Base-by-base conservation (phyloP, 2,113 vertebrate species). In the Phainopepla nitens region DNA sequence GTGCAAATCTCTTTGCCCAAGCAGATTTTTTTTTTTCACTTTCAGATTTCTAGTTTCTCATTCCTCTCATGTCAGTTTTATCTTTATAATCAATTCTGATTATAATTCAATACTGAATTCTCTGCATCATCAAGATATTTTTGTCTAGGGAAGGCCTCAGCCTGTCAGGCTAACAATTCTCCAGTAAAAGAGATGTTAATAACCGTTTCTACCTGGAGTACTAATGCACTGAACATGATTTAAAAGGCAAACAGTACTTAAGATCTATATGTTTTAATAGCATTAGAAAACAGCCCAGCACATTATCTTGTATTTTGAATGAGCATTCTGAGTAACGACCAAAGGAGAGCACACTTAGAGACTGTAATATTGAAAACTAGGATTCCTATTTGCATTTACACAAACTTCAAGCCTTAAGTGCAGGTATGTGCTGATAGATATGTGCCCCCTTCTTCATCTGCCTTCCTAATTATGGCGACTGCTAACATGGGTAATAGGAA, bases 311-410 rank as follows among this genome's bases (percentile, higher is more conserved):
- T n/a, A 25, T 53, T 93, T 93, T 82, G 31, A 89, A 82, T 68
- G 9, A 47, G 23, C 13, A n/a, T 15, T 54, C 29, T 21, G 20
- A 51, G 35, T 62, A 65, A 69, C 1, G 3, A 57, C 54, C 4
- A 2, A n/a, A 45, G 27, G 13, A 81, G 33, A 62, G 0, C 18
- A 28, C 1, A 0, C 4, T 66, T 44, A 50, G 15, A 66, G 5
- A 29, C 4, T 23, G 29, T 58, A 39, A 50, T 24, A 81, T 51
- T 83, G 28, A 70, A n/a, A 81, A 7, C 22, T 66, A 47, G 15
- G 9, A 50, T 77, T 86, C 29, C 3, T 53, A 33, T 54, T 77
- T 83, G 11, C 6, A 15, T 70, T 94, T 83, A 53, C 47, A 61
- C 5, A 33, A 83, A 29, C 15, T 66, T 77, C 7, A 58, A 77